Conservation (phyloP, 2,888 invertebrate genomes). For the Patella pellucida region DNA sequence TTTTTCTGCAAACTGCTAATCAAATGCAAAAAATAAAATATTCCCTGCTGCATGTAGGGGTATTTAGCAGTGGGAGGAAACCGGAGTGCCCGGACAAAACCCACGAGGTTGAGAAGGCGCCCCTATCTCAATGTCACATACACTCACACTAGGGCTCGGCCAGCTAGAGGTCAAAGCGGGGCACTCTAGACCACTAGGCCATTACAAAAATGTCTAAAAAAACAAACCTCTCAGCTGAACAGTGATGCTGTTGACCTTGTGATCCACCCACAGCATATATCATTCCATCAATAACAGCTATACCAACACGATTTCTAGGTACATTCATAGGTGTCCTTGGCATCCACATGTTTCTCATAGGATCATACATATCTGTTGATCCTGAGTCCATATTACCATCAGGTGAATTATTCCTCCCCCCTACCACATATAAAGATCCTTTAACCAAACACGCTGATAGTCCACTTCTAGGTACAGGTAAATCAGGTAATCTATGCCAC, state of each 20-base stretch:
- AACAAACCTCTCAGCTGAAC: constrained; percentile 87
- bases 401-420: constrained; percentile 89
- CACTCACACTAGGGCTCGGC: no score
- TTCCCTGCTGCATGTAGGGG: no score
- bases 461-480: constrained; percentile 91
- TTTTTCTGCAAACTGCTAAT: no score
- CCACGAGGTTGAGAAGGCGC: no score
- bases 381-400: constrained; percentile 77
- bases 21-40: no score
- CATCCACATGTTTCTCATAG: constrained; percentile 87
- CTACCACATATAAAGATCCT: constrained; percentile 89
- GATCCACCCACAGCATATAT: constrained; percentile 94
- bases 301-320: constrained; percentile 89
- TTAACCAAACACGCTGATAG: constrained; percentile 69
- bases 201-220: no score
- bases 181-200: no score
- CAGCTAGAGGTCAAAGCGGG: no score
- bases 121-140: no score
- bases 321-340: constrained; percentile 85
- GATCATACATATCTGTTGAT: constrained; percentile 86
- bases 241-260: constrained; percentile 87
- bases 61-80: no score
- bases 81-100: no score
- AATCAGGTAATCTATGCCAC: constrained; percentile 85
- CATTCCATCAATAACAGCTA: constrained; percentile 92